These are phyloP conservation scores for Calyptommatus sinebrachiatus DNA, from an alignment of 2,113 vertebrate species.

Conservation along the genomic window DNA sequence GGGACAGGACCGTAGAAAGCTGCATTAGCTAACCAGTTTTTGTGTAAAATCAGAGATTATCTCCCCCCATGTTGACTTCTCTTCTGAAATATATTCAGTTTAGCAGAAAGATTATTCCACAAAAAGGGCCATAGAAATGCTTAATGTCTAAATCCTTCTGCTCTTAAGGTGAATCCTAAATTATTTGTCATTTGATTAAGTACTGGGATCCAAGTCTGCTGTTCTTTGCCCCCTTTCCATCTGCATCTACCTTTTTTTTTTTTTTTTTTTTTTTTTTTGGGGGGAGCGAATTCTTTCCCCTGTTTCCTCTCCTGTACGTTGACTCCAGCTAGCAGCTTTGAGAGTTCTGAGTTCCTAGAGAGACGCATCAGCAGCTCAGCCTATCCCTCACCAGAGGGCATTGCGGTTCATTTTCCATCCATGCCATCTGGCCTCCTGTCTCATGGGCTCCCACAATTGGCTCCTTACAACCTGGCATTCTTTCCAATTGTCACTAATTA, in stretches of 20 bases:
- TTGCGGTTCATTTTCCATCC: conserved; percentile 30
- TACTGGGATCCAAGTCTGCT: neutral
- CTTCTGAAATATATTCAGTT: neutral
- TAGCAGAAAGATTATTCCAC: neutral
- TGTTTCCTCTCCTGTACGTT: neutral
- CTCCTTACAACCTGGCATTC: conserved; percentile 53
- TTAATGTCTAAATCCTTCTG: neutral
- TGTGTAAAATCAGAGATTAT: too few relatives aligned
- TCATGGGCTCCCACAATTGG: conserved; percentile 32
- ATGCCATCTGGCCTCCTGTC: conserved; percentile 53
- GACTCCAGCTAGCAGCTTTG: neutral
- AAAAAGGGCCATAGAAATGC: neutral
- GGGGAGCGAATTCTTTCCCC: neutral
- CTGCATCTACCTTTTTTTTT: too few relatives aligned
- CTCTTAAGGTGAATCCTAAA: neutral
- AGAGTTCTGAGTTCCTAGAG: neutral
- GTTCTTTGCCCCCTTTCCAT: neutral
- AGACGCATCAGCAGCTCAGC: conserved; percentile 14
- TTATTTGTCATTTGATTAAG: neutral
- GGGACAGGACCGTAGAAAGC: too few relatives aligned
- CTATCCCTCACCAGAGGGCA: conserved; percentile 27
- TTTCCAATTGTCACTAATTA: conserved; percentile 63
- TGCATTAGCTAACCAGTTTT: too few relatives aligned
- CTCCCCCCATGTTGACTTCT: too few relatives aligned
- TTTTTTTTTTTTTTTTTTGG: too few relatives aligned